Percentiles rank a stretch among this genome's conserved stretches.
phyloP scores from a whole-genome alignment of 2,888 invertebrate species.

The Sylvicola fuscatus region DNA sequence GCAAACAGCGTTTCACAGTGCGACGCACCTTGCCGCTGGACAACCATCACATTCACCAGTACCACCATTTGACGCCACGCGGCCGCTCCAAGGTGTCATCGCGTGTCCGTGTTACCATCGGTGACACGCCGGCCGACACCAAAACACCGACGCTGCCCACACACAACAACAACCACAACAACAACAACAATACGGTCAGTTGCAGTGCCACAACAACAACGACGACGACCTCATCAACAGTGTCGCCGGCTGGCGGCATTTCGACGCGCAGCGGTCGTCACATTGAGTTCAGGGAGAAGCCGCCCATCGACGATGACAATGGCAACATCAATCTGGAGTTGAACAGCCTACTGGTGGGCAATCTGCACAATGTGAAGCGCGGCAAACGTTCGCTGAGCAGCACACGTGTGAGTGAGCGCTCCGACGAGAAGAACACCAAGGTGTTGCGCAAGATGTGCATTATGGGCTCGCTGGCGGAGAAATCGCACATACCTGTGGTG shows the following conservation, averaged over 20 bases:
- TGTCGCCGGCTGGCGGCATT: neutral
- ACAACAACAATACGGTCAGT: no score
- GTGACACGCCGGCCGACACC: no score
- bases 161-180: no score
- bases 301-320: neutral
- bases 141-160: no score
- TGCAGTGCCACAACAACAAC: no score
- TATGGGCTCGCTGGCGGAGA: no score
- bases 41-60: neutral
- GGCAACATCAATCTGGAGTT: neutral
- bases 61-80: neutral
- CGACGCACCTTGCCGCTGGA: neutral
- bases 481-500: no score
- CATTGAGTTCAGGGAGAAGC: no score
- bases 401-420: conserved; percentile 24
- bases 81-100: neutral
- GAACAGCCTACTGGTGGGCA: neutral
- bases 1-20: no score
- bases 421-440: conserved; percentile 24
- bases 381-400: conserved; percentile 26
- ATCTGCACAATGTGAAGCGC: conserved; percentile 13
- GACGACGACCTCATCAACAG: neutral
- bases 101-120: no score
- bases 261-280: neutral
- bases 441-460: no score